Evolutionary conservation across 2,113 vertebrate genomes (phyloP), one percentile per base, ranked within the genome.

Genomic region (Gopherus flavomarginatus): DNA sequence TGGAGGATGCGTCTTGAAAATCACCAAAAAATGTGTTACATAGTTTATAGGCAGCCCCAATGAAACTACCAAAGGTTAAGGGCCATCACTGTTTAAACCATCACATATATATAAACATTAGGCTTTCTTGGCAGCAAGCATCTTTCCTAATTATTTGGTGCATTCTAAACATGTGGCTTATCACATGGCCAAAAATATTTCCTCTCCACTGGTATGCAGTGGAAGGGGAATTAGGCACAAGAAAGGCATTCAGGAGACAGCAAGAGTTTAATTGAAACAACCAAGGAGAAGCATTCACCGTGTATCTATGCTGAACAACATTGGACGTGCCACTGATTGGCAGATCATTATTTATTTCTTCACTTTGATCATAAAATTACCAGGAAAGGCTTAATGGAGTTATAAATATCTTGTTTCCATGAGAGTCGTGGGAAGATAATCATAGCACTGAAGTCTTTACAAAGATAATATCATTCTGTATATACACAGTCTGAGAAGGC

Each of bases 391-490:
- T 97, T 97, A 96, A 97, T 96, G 93, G 92, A 90, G 92, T 95
- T 97, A 97, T 97, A 96, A 97, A 97, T 97, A 97, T 95, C 97
- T 94, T 97, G 90, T 97, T 97, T 97, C 96, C 97, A 96, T 96
- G 96, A 97, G 96, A 97, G 96, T 94, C 93, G 90, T 93, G 93
- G 93, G 94, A 97, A 92, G 96, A 95, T 96, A 97, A 97, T 97
- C 97, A 97, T 97, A 97, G 97, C 85, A 54, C 89, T 87, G 85
- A 95, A 93, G 94, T 94, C 95, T 86, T 96, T 95, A 92, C 89
- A 95, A 88, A 95, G 97, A 96, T 79, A 95, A 49, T 94, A 92
- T 95, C 88, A 95, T 97, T 96, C 94, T 94, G 80, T 95, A 97
- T 92, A 82, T 4, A 78, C 95, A 90, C 94, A 96, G 95, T 90